Base-by-base conservation (phyloP, 2,888 invertebrate species). In the Volucella zonaria region DNA sequence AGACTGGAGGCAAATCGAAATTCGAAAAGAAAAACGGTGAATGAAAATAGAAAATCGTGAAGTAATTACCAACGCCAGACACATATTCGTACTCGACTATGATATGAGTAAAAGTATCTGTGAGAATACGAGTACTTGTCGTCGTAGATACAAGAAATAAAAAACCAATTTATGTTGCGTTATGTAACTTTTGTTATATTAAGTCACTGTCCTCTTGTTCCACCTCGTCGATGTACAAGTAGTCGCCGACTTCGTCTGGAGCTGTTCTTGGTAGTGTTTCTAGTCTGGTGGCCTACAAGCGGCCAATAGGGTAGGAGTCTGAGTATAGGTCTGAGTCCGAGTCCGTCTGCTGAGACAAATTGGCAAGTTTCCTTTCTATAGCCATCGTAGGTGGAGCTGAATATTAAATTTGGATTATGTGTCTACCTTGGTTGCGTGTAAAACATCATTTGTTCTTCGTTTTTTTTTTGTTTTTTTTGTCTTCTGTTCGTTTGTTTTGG, bases 11-110 rank as follows among this genome's bases (percentile, higher is more conserved):
- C 31, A 6, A 31, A 31, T 31, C 31, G 31, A 31, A 31, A 31
- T 31, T 31, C 31, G 6, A 31, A 10, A 42, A 11, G 58, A 14
- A 59, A 59, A 59, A 59, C 51, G 58, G 42, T 75, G 75, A 75
- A 75, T 75, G 75, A 75, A 75, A 75, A 67, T 75, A 67, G 75
- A 75, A 75, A 75, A 75, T 51, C 66, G 66, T 58, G 31, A 58
- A 56, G 40, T 40, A 42, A 75, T 75, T 58, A 59, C 14, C 49
- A 66, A 75, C 58, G 8, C 58, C 58, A 59, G 42, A 40, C 58
- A 59, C 58, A 59, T 59, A 23, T 15, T 42, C 14, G 31, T 31
- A 31, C 31, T 31, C 6, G 31, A 31, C 31, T 31, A 31, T 31
- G 31, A 31, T 31, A 31, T 31, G 31, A 31, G 31, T 31, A 31